Evolutionary conservation across 2,888 invertebrate genomes (phyloP).

Genomic region (Lasioglossum oenotherae): DNA sequence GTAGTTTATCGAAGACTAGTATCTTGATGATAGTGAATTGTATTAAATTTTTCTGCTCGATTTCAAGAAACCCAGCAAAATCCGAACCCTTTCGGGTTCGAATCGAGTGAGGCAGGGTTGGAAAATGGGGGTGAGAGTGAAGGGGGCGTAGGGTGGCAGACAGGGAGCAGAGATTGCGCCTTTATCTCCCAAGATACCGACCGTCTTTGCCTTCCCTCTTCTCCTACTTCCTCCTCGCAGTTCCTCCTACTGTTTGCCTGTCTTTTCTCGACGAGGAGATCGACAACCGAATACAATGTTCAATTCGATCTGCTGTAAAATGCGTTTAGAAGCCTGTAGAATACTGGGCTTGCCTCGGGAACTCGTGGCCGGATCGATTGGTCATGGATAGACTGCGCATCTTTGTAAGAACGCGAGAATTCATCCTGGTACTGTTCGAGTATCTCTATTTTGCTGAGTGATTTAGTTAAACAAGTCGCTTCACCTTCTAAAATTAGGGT

Average conservation of each 20-base stretch:
- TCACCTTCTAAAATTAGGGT: too few species aligned
- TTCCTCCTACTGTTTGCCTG: slow-evolving; percentile 33
- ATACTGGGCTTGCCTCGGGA: background rate
- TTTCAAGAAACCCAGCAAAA: background rate
- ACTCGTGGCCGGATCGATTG: background rate
- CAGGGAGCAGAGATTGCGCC: slow-evolving; percentile 76
- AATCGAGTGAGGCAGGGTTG: background rate
- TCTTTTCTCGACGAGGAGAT: slow-evolving; percentile 56
- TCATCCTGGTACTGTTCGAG: background rate
- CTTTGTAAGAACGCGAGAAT: background rate
- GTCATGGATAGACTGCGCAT: background rate
- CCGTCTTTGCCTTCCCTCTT: slow-evolving; percentile 73
- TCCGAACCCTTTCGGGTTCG: background rate
- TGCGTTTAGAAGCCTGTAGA: background rate
- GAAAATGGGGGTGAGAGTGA: background rate
- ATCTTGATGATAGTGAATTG: background rate
- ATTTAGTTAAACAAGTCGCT: too few species aligned
- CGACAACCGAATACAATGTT: slow-evolving; percentile 62
- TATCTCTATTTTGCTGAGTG: background rate
- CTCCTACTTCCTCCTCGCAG: slow-evolving; percentile 66
- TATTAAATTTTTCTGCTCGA: background rate
- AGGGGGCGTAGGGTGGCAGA: slow-evolving; percentile 22
- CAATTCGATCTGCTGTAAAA: slow-evolving; percentile 75
- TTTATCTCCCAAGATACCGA: slow-evolving; percentile 80
- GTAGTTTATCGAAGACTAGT: background rate